Evolutionary conservation across 2,797 vertebrate genomes (phyloP).

Genomic region (Lophotriccus pileatus): DNA sequence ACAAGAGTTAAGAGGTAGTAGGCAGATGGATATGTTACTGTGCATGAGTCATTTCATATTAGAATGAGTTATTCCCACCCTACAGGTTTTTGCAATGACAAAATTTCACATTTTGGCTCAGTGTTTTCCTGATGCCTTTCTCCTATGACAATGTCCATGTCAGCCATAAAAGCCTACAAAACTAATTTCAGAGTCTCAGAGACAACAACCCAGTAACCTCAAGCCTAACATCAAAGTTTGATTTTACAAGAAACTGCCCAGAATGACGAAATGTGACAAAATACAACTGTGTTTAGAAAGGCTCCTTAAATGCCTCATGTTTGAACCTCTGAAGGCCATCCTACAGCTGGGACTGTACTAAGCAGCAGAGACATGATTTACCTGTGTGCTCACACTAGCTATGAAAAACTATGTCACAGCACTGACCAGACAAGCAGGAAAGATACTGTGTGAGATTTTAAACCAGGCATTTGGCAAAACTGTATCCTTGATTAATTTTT

Average conservation of each 20-base stretch:
- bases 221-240: neutral
- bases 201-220: neutral
- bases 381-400: neutral
- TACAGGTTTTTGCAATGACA: neutral
- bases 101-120: neutral
- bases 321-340: neutral
- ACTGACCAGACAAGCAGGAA: neutral
- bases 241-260: neutral
- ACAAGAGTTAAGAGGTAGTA: neutral
- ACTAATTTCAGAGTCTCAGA: neutral
- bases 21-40: neutral
- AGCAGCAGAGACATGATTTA: neutral
- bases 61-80: neutral
- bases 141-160: rapidly evolving
- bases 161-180: neutral
- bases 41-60: neutral
- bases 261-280: neutral
- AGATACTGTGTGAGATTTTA: neutral
- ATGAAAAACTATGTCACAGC: neutral
- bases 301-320: neutral
- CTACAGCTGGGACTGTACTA: neutral
- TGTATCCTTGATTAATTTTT: neutral
- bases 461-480: neutral
- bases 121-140: neutral
- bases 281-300: neutral